These are phyloP conservation scores for Apis mellifera DNA, from an alignment of 1,140 invertebrate species.

Conservation along the genomic window DNA sequence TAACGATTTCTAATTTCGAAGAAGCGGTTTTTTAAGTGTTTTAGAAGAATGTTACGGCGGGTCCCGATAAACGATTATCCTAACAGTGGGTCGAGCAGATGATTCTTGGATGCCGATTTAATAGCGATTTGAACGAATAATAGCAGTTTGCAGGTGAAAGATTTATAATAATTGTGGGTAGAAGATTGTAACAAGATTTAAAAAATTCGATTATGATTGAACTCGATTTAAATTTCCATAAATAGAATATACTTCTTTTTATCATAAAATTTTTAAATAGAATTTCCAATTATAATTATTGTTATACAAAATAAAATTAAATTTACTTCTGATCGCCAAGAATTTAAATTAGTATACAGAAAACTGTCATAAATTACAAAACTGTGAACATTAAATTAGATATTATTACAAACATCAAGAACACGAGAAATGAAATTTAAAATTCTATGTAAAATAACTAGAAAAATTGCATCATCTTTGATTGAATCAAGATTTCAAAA, in stretches of 20 bases:
- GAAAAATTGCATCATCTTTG: not conserved
- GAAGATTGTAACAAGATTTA: not conserved
- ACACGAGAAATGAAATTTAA: not conserved
- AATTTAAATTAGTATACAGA: too few relatives aligned
- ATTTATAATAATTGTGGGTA: not conserved
- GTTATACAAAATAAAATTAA: not conserved
- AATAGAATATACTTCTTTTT: too few relatives aligned
- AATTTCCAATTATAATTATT: not conserved
- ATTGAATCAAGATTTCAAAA: not conserved
- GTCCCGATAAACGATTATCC: not conserved
- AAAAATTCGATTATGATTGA: not conserved
- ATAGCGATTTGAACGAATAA: not conserved
- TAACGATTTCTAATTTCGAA: constrained; percentile 14
- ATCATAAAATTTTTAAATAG: not conserved
- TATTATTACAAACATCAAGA: not conserved
- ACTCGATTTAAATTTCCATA: too few relatives aligned
- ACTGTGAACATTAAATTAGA: too few relatives aligned
- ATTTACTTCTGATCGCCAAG: not conserved
- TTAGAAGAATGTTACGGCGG: not conserved
- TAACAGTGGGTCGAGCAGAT: not conserved
- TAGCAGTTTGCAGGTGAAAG: not conserved
- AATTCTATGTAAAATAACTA: not conserved
- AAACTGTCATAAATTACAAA: too few relatives aligned
- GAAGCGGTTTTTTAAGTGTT: not conserved
- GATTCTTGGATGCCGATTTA: not conserved